Base-by-base conservation (phyloP, 2,797 vertebrate genomes). In the Crenuchus spilurus region DNA sequence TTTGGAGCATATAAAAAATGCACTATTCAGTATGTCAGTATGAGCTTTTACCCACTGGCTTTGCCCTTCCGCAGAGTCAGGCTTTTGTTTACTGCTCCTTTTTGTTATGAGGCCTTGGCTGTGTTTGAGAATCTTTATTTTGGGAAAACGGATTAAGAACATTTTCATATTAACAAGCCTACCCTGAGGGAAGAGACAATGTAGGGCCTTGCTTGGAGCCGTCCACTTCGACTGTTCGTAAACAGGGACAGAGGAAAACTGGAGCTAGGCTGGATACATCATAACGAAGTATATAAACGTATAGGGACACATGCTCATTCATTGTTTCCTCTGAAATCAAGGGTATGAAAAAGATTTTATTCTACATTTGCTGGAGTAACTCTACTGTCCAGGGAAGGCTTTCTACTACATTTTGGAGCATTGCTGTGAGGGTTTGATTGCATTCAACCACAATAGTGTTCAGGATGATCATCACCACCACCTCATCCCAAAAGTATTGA, bases 1-100 rank as follows among this genome's bases (percentile, higher is more conserved):
- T 60, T 60, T 60, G 57, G 57, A 24, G 22, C n/a, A 22, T 37
- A 60, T 60, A 13, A 60, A 37, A 20, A 60, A 60, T 37, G 57
- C 31, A 37, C 4, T 6, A 39, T 18, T 58, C 30, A 58, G 30
- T 33, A 9, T 60, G 57, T 6, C 18, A 37, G 57, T 4, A 39
- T 20, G 30, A 18, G 31, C 28, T 58, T 55, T 31, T 18, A 18
- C 31, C 33, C 57, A 11, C 9, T 37, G 11, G 57, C 57, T 22
- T 37, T 37, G 18, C 33, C 57, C 57, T 58, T 24, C 57, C 72
- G 28, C 4, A 18, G 5, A 30, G 14, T 6, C 52, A 55, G n/a
- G 26, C 13, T 14, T 55, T 55, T 33, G 28, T 55, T 31, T 33
- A 16, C 26, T 31, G 26, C 28, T 6, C 28, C 28, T 31, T 55